Percentiles rank a stretch among this genome's conserved stretches.
These are phyloP conservation scores for Erebia epiphron DNA, from an alignment of 2,888 invertebrate genomes.

Conservation along the genomic window DNA sequence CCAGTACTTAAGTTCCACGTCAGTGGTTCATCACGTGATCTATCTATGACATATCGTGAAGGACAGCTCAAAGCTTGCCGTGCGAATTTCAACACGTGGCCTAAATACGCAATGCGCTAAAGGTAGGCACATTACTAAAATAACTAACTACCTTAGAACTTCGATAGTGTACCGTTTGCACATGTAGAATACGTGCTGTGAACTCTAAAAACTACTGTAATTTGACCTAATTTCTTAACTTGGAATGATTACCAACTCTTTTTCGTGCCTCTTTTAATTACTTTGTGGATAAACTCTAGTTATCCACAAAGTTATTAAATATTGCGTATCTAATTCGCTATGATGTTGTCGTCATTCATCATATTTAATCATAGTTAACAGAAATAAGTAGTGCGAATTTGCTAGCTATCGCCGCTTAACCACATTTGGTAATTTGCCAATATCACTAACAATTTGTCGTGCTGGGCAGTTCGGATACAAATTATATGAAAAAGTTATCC, in stretches of 20 bases:
- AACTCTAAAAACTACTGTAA: neutral
- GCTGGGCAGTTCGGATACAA: neutral
- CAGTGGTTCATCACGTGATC: neutral
- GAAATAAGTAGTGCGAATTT: neutral
- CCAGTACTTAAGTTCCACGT: neutral
- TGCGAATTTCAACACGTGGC: slow-evolving; percentile 3
- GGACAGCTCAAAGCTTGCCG: neutral
- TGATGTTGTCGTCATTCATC: neutral
- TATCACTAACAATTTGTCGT: slow-evolving; percentile 5
- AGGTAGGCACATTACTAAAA: neutral
- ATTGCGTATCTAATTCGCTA: neutral
- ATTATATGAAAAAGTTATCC: neutral
- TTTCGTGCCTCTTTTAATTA: neutral
- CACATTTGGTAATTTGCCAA: slow-evolving; percentile 13
- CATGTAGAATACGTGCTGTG: neutral
- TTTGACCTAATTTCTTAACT: neutral
- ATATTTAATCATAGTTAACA: neutral
- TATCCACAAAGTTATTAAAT: neutral
- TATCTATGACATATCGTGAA: slow-evolving; percentile 3
- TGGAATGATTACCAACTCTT: neutral
- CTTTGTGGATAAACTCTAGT: neutral
- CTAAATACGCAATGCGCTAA: slow-evolving; percentile 7
- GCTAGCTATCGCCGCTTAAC: neutral
- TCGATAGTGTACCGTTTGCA: neutral
- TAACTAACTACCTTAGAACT: neutral